phyloP scores from a whole-genome alignment of 2,113 vertebrate genomes.

The Plotosus lineatus region DNA sequence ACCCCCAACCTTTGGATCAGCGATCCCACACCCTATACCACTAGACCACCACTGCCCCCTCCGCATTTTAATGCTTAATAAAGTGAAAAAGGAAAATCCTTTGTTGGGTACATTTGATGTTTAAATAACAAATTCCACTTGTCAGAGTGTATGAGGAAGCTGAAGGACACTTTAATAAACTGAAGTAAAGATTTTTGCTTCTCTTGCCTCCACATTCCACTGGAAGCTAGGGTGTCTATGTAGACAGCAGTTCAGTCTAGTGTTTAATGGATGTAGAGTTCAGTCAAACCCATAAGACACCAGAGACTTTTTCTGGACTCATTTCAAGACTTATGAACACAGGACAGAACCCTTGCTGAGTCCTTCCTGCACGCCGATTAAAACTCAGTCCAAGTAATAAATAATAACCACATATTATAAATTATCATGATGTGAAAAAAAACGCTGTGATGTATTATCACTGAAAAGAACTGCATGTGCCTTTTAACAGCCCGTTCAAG shows the following conservation, averaged over 20 bases:
- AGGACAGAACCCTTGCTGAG: neutral
- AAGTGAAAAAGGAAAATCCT: too few species aligned
- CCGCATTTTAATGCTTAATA: too few species aligned
- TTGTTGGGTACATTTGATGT: too few species aligned
- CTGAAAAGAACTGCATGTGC: neutral
- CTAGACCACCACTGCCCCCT: too few species aligned
- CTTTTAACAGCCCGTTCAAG: neutral
- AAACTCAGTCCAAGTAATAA: neutral
- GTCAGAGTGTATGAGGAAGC: neutral
- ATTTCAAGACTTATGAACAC: too few species aligned
- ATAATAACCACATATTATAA: neutral
- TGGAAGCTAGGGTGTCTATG: neutral
- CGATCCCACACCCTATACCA: too few species aligned
- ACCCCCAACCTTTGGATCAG: too few species aligned
- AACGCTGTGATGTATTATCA: neutral
- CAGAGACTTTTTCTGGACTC: too few species aligned
- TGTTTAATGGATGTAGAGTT: too few species aligned
- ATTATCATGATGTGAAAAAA: neutral
- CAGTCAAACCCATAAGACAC: too few species aligned
- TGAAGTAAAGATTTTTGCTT: neutral
- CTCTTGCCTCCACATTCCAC: neutral
- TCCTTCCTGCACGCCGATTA: neutral
- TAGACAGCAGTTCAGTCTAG: neutral
- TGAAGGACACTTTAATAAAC: neutral
- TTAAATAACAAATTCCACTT: neutral